Evolutionary conservation across 2,113 vertebrate genomes (phyloP).

Genomic region (Halichoeres trimaculatus): DNA sequence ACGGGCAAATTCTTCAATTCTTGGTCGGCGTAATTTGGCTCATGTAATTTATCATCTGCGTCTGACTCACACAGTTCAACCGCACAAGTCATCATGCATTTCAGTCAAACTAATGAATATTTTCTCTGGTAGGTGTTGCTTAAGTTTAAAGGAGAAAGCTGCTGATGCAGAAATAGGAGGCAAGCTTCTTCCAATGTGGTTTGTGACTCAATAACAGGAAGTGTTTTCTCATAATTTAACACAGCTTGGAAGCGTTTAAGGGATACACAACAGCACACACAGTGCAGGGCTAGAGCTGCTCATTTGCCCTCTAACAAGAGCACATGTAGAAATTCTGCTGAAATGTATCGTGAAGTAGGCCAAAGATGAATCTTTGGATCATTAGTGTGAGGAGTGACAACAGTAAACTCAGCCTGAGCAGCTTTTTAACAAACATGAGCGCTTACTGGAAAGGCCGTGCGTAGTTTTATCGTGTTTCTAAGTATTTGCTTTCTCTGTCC

Average conservation of each 20-base stretch:
- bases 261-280: neutral
- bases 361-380: neutral
- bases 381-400: neutral
- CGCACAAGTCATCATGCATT: neutral
- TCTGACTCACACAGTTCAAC: neutral
- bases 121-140: neutral
- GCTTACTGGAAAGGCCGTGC: neutral
- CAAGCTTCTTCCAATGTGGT: neutral
- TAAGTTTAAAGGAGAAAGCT: conserved; percentile 3
- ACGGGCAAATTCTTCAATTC: neutral
- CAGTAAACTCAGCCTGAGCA: neutral
- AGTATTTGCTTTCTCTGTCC: no score
- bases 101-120: neutral
- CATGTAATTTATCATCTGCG: neutral
- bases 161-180: conserved; percentile 1
- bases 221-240: conserved; percentile 2
- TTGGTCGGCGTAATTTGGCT: neutral
- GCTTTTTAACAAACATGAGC: neutral
- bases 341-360: neutral
- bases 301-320: neutral
- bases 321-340: neutral
- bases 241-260: neutral
- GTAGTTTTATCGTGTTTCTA: no score
- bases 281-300: neutral
- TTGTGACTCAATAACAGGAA: conserved; percentile 1